Conservation (phyloP, 1,140 invertebrate genomes). For the Helicoverpa zea region DNA sequence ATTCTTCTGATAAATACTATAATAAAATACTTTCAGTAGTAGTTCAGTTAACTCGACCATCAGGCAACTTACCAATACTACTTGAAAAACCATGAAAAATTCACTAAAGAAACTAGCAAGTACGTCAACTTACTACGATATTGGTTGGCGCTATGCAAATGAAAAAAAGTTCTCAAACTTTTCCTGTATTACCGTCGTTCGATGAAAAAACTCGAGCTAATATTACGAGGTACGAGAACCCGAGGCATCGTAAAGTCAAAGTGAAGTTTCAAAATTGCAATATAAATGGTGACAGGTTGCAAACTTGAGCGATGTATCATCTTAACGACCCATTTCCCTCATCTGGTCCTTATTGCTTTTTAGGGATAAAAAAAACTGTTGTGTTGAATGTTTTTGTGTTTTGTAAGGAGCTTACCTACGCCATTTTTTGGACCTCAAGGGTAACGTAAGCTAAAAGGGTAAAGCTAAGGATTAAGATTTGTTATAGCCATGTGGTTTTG, state of each 20-base stretch:
- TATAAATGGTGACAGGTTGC: conserved; percentile 32
- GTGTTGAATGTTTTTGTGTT: background rate
- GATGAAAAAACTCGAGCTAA: background rate
- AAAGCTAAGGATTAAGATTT: too few relatives aligned
- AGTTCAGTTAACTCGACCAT: too few relatives aligned
- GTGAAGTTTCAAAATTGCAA: conserved; percentile 29
- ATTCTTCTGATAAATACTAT: too few relatives aligned
- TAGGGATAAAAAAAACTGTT: background rate
- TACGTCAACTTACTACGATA: background rate
- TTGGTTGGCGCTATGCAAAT: conserved; percentile 5
- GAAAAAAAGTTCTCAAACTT: conserved; percentile 4
- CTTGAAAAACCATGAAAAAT: background rate
- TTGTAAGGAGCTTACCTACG: background rate
- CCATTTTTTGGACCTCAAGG: background rate
- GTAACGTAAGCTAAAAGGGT: background rate
- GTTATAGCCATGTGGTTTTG: too few relatives aligned
- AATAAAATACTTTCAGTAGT: too few relatives aligned
- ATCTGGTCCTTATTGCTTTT: conserved; percentile 36
- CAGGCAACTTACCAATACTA: background rate
- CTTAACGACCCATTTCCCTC: conserved; percentile 25
- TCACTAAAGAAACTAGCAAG: background rate
- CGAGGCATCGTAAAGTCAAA: conserved; percentile 5
- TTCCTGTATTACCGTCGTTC: background rate
- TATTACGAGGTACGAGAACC: conserved; percentile 2
- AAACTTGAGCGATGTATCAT: conserved; percentile 19